phyloP scores from a whole-genome alignment of 2,797 vertebrate genomes.

The Novumbra hubbsi region DNA sequence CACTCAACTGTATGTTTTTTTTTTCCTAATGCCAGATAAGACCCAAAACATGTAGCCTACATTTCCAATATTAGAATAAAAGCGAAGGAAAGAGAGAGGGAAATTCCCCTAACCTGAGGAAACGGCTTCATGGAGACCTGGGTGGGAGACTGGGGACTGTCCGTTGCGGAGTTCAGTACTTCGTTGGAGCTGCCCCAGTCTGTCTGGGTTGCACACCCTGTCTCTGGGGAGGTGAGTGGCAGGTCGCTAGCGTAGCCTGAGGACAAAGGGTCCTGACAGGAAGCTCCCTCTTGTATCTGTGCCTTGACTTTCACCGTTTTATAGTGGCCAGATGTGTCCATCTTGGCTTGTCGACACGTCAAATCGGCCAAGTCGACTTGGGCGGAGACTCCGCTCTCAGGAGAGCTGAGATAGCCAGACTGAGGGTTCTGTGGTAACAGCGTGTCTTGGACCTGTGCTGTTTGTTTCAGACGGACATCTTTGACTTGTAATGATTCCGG shows the following conservation, averaged over 20 bases:
- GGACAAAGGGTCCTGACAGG: constrained; percentile 45
- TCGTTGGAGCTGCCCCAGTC: constrained; percentile 78
- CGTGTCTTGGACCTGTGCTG: constrained; percentile 29
- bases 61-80: background rate
- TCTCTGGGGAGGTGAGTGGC: constrained; percentile 74
- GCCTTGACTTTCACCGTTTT: background rate
- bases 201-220: constrained; percentile 64
- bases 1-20: background rate
- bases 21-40: background rate
- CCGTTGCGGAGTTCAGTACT: constrained; percentile 70
- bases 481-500: background rate
- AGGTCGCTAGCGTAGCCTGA: constrained; percentile 76
- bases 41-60: background rate
- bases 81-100: background rate
- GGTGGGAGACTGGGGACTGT: constrained; percentile 66
- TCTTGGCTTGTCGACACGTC: background rate
- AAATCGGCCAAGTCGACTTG: background rate
- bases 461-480: constrained; percentile 46
- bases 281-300: background rate
- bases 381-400: background rate
- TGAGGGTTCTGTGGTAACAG: constrained; percentile 49
- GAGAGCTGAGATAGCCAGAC: background rate
- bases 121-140: constrained; percentile 42
- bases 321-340: background rate
- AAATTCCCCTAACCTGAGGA: constrained; percentile 67